phyloP scores from a whole-genome alignment of 2,797 vertebrate genomes.

The Furcifer pardalis region DNA sequence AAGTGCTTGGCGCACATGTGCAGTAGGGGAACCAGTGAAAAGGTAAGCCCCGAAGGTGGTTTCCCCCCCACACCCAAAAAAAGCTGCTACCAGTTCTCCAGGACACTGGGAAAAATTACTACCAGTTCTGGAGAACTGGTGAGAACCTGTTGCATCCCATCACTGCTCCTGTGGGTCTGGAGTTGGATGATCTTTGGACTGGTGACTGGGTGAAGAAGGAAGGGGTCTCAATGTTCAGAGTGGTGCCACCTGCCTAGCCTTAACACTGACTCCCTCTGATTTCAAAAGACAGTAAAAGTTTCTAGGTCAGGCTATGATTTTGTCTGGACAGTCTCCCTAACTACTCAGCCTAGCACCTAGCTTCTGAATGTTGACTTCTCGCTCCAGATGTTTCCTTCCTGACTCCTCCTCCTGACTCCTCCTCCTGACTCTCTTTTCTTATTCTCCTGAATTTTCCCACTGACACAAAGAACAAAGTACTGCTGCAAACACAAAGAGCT shows the following conservation, averaged over 20 bases:
- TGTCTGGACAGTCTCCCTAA: not conserved
- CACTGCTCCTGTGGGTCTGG: too few species aligned
- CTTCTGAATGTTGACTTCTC: not conserved
- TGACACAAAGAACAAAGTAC: not conserved
- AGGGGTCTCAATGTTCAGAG: not conserved
- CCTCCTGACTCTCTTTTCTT: not conserved
- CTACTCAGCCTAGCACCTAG: not conserved
- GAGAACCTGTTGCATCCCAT: too few species aligned
- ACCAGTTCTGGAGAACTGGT: too few species aligned
- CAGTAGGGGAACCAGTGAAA: too few species aligned
- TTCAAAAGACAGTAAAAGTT: not conserved
- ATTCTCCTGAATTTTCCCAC: not conserved
- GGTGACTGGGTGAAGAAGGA: not conserved
- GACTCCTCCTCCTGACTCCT: not conserved
- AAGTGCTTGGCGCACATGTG: too few species aligned
- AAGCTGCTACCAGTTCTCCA: too few species aligned
- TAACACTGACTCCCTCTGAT: not conserved
- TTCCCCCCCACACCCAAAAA: too few species aligned
- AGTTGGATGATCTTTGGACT: too few species aligned
- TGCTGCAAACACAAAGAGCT: not conserved
- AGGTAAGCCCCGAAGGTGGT: too few species aligned
- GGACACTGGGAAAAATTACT: too few species aligned
- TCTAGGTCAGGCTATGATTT: not conserved
- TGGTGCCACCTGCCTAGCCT: not conserved
- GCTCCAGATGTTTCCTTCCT: not conserved